A percentile compares a stretch with the other conserved stretches of the same genome.
phyloP scores from a whole-genome alignment of 2,113 vertebrate genomes.

The Xenopus laevis region DNA sequence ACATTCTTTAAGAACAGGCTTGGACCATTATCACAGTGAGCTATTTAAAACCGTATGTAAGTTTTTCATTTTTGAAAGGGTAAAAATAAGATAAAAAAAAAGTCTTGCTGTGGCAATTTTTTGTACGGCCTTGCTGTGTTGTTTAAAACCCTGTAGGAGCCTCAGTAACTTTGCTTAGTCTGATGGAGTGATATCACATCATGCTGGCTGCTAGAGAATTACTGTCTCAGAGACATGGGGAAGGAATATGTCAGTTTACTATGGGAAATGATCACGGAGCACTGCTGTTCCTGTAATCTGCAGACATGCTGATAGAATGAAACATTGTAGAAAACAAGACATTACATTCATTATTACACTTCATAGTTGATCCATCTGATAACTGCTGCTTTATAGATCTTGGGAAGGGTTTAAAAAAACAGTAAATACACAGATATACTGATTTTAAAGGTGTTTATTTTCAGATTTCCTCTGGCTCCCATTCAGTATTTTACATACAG shows the following conservation, averaged over 20 bases:
- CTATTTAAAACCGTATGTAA: not conserved
- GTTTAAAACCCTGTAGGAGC: not conserved
- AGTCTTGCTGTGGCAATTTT: not conserved
- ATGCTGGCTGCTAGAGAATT: slow-evolving; percentile 3
- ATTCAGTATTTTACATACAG: too few species aligned
- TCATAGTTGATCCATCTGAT: too few species aligned
- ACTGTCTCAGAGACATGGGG: not conserved
- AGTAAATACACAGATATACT: too few species aligned
- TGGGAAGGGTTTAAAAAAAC: too few species aligned
- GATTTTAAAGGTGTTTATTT: too few species aligned
- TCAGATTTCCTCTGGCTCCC: too few species aligned
- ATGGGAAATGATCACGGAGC: not conserved
- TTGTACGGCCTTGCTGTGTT: not conserved
- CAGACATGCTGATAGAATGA: not conserved
- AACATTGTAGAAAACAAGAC: not conserved
- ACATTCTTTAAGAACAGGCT: not conserved
- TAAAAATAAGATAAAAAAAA: not conserved
- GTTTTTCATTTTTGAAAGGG: not conserved
- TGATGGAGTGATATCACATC: not conserved
- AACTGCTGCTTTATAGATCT: too few species aligned
- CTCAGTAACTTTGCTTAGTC: not conserved
- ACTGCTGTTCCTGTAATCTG: not conserved
- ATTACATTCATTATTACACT: not conserved
- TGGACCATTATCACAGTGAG: not conserved
- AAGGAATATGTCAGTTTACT: not conserved